Evolutionary conservation across 2,888 invertebrate species (phyloP).

Genomic region (Eupithecia tripunctaria): DNA sequence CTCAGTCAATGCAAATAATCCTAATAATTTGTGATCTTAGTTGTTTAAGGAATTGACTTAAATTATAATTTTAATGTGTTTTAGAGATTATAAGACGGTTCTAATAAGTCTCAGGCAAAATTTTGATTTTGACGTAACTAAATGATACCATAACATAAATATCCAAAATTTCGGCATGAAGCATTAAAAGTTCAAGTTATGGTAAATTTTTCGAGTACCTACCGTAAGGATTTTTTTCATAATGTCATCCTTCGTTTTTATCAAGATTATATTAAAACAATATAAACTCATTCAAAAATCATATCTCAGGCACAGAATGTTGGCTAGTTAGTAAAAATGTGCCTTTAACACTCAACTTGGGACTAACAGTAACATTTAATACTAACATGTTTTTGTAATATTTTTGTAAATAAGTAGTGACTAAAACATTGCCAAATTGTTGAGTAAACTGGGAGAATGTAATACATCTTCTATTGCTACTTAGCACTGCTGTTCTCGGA

Average conservation of each 20-base stretch:
- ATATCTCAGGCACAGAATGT: constrained; percentile 7
- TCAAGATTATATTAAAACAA: too few species aligned
- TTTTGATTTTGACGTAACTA: too few species aligned
- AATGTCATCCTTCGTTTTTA: not conserved
- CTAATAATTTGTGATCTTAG: not conserved
- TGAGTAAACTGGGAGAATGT: too few species aligned
- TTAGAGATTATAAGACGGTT: not conserved
- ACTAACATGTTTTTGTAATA: not conserved
- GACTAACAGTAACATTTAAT: not conserved
- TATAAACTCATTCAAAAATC: not conserved
- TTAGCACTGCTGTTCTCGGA: too few species aligned
- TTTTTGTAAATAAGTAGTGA: not conserved
- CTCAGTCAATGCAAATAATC: not conserved
- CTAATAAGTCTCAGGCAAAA: not conserved
- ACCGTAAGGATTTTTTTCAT: not conserved
- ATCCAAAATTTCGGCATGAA: not conserved
- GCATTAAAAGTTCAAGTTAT: too few species aligned
- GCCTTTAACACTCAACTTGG: constrained; percentile 4
- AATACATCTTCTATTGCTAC: too few species aligned
- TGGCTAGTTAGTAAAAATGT: constrained; percentile 16
- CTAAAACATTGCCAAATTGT: not conserved
- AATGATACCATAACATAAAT: not conserved
- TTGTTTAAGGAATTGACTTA: not conserved
- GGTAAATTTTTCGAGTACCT: too few species aligned
- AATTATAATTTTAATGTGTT: not conserved